Base-by-base conservation (phyloP, 1,140 invertebrate species). In the Anastatus disparis region DNA sequence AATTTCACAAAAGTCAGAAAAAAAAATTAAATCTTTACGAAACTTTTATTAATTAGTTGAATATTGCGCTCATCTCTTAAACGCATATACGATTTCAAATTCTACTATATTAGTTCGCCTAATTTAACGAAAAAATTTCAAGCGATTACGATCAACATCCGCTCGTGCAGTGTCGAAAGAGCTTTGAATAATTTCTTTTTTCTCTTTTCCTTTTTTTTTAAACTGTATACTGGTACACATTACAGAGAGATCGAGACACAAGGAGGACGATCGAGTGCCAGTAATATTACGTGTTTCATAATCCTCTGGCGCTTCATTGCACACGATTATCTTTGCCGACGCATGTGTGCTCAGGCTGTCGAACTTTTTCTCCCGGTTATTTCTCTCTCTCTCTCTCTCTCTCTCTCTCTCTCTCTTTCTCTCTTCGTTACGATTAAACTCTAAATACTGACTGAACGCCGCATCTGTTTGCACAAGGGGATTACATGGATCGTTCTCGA, bases 401-500 rank as follows among this genome's bases (percentile, higher is more conserved):
- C 31, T 35, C 31, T 63, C 17, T 38, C 59, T 29, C 9, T 38
- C 31, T 62, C 48, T 62, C 48, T 62, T 29, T 4, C 17, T 58
- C 40, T 26, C 24, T 1, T 38, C 61, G 8, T 9, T 29, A 10
- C 31, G 50, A 52, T 64, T 64, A 64, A 52, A 64, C 20, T 42
- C 56, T 38, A 42, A 56, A 42, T 59, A 42, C 10, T 40, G 56
- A 27, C 35, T 40, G 20, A 42, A 22, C 62, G 44, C 46, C 52
- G 35, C 46, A 52, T 64, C 62, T 64, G 46, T 64, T 64, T 64
- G 22, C 62, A 52, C 62, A 40, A 27, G 62, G 62, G 46, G 40
- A 17, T 56, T 56, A 31, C 53, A 35, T n/a, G 15, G 31, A 29
- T n/a, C n/a, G n/a, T n/a, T n/a, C n/a, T n/a, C n/a, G n/a, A n/a